Evolutionary conservation across 2,113 vertebrate species (phyloP), one percentile per base, ranked within the genome.

Genomic region (Boulengeromyrus knoepffleri): DNA sequence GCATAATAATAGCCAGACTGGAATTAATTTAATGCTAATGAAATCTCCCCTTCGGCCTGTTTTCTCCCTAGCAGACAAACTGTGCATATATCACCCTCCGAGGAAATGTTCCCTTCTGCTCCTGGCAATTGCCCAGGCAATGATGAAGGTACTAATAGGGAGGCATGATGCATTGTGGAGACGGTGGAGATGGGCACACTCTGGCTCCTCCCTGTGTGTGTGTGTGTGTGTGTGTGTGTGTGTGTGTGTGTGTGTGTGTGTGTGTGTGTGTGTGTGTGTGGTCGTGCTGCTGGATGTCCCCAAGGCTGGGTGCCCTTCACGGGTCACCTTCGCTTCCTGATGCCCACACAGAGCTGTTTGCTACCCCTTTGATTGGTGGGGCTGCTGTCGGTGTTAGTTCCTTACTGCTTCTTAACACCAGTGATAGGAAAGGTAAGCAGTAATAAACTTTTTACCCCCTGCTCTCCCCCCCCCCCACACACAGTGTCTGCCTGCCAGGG

Each of bases 11-110:
- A 53, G 47, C 47, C 47, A 89, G 62, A 89, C 45, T 52, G 46
- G 27, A 89, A 89, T 83, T 89, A 83, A 89, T 80, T 80, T 80
- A 52, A 83, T 47, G 47, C 70, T 83, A 77, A 84, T 83, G 74
- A 66, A 89, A 39, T 83, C 74, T 84, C 74, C 27, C 77, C 88
- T 84, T 53, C 74, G 15, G 70, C 42, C 47, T 89, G 70, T 83
- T 53, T 89, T 80, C 15, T 49, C 36, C 88, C 49, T 74, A 10
- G 47, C 74, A 84, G 52, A 84, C 77, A 80, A 83, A 52, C 21
- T 45, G 88, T 42, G 47, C 49, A 83, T 50, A 83, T 42, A 52
- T 83, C n/a, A 50, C 24, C 46, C 66, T 47, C 66, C 2, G 3
- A 89, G 88, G 49, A 89, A 53, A 53, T 62, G 27, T 10, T 80